phyloP scores from a whole-genome alignment of 1,140 invertebrate species.

The Holotrichia oblita region DNA sequence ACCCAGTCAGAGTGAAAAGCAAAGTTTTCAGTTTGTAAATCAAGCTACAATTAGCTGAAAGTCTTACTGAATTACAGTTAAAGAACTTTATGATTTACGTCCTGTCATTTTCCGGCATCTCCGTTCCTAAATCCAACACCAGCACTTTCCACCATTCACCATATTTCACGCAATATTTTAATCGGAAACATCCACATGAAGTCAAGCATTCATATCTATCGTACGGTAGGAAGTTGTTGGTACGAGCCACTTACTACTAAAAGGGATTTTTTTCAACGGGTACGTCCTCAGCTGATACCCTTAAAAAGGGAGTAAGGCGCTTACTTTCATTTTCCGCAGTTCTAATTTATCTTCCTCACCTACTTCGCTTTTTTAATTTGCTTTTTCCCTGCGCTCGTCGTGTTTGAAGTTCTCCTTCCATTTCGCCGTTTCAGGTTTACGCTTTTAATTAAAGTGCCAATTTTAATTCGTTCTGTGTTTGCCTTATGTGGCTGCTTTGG shows the following conservation, averaged over 20 bases:
- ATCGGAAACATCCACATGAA: constrained; percentile 11
- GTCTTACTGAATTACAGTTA: background rate
- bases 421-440: constrained; percentile 34
- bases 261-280: constrained; percentile 27
- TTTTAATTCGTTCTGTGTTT: constrained; percentile 30
- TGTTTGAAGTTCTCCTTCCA: constrained; percentile 31
- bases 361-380: constrained; percentile 36
- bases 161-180: constrained; percentile 10
- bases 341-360: constrained; percentile 36
- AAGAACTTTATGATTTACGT: constrained; percentile 31
- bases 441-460: constrained; percentile 35
- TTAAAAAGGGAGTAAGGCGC: constrained; percentile 18
- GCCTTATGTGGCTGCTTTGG: constrained; percentile 15
- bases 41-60: constrained; percentile 22
- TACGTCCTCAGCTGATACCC: constrained; percentile 29
- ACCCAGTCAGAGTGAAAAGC: background rate
- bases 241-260: background rate
- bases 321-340: constrained; percentile 33
- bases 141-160: background rate
- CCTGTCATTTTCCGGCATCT: background rate
- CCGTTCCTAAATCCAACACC: constrained; percentile 12
- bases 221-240: background rate
- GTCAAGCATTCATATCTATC: constrained; percentile 10
- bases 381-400: constrained; percentile 17
- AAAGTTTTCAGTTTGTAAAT: background rate